A percentile compares a stretch with the other conserved stretches of the same genome.
Conservation (phyloP, 1,140 invertebrate genomes). For the Plectrocnemia conspersa region DNA sequence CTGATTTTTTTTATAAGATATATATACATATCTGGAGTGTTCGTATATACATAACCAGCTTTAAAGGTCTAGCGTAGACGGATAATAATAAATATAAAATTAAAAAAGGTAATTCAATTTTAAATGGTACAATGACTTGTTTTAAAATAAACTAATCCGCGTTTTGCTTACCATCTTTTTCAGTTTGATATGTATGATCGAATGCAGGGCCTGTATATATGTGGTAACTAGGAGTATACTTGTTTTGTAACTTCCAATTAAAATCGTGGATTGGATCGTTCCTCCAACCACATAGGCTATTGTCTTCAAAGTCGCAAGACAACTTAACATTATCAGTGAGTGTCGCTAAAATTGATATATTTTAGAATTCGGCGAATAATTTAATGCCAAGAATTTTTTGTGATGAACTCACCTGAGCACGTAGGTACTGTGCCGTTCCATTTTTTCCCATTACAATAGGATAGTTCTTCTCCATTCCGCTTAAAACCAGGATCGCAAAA, state of each 20-base stretch:
- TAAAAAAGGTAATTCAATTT: too few species aligned
- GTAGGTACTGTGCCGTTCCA: constrained; percentile 59
- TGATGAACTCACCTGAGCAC: constrained; percentile 54
- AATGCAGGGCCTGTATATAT: constrained; percentile 66
- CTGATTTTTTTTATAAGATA: too few species aligned
- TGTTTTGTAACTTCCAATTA: constrained; percentile 66
- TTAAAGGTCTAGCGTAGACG: too few species aligned
- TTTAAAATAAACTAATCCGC: too few species aligned
- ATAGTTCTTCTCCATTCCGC: constrained; percentile 51
- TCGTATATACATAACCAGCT: too few species aligned
- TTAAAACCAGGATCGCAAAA: constrained; percentile 60
- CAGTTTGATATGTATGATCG: constrained; percentile 68
- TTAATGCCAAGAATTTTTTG: not conserved
- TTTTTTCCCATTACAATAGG: constrained; percentile 60
- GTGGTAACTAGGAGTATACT: constrained; percentile 60
- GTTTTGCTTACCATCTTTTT: constrained; percentile 53
- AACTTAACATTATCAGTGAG: not conserved
- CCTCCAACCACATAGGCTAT: constrained; percentile 67
- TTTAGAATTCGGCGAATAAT: not conserved
- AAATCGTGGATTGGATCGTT: constrained; percentile 70
- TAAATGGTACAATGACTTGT: too few species aligned
- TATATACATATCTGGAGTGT: too few species aligned
- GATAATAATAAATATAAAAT: too few species aligned
- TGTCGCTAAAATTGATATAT: too few species aligned
- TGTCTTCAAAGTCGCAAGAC: constrained; percentile 67